Conservation (phyloP, 2,888 invertebrate species). For the Endomychus coccineus region DNA sequence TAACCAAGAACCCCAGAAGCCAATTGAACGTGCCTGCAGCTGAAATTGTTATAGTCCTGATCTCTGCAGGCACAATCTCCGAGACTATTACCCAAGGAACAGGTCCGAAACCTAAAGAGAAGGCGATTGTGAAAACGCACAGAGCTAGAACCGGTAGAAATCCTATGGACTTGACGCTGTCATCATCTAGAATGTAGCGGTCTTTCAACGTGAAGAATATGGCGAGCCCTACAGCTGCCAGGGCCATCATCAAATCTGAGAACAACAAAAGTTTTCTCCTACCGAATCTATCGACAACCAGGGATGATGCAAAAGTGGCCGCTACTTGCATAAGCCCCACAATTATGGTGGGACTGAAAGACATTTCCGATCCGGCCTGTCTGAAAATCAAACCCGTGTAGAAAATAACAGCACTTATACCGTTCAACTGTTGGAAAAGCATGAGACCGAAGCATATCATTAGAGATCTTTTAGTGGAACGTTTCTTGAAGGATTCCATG, state of each 20-base stretch:
- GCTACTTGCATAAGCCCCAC: slow-evolving; percentile 78
- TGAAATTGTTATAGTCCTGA: slow-evolving; percentile 69
- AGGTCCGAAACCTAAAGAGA: slow-evolving; percentile 79
- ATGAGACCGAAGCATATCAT: slow-evolving; percentile 71
- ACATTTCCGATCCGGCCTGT: slow-evolving; percentile 53
- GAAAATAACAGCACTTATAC: slow-evolving; percentile 78
- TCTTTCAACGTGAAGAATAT: slow-evolving; percentile 56
- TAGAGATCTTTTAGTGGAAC: slow-evolving; percentile 49
- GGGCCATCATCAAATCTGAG: slow-evolving; percentile 63
- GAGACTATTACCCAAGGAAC: slow-evolving; percentile 83
- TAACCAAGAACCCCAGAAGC: slow-evolving; percentile 72
- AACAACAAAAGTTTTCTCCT: slow-evolving; percentile 66
- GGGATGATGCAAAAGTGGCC: slow-evolving; percentile 65
- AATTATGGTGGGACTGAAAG: slow-evolving; percentile 62
- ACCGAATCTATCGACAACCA: slow-evolving; percentile 75
- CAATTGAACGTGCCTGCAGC: slow-evolving; percentile 77
- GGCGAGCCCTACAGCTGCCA: slow-evolving; percentile 64
- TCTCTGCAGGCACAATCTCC: slow-evolving; percentile 72
- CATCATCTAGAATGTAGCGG: slow-evolving; percentile 34
- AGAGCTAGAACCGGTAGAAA: slow-evolving; percentile 71
- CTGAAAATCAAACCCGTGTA: slow-evolving; percentile 69
- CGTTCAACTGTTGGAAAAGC: slow-evolving; percentile 84
- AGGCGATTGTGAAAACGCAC: slow-evolving; percentile 70
- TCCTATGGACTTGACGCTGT: slow-evolving; percentile 49
- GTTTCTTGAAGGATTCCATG: slow-evolving; percentile 23